These are phyloP conservation scores for Heterotilapia buettikoferi DNA, from an alignment of 2,113 vertebrate genomes.

Conservation along the genomic window DNA sequence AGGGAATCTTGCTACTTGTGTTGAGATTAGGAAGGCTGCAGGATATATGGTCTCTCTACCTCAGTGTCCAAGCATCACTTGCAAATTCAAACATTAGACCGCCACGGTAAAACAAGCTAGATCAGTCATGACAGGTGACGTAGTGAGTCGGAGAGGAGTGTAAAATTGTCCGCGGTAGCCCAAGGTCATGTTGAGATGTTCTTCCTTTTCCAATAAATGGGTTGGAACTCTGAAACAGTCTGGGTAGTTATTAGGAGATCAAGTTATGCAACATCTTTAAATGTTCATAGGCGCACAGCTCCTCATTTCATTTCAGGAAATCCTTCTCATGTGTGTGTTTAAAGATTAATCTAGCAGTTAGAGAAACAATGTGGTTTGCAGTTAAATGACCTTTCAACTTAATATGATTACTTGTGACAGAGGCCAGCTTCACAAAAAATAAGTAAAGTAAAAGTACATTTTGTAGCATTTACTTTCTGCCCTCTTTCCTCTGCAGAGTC, in stretches of 20 bases:
- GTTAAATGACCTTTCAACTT: neutral
- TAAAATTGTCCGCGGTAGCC: neutral
- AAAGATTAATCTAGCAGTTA: neutral
- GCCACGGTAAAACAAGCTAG: neutral
- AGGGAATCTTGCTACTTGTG: constrained; percentile 48
- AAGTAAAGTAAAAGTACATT: neutral
- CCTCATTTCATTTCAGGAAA: neutral
- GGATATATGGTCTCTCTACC: constrained; percentile 17
- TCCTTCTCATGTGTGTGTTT: neutral
- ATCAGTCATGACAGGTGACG: neutral
- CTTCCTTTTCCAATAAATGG: neutral
- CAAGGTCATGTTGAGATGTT: constrained; percentile 16
- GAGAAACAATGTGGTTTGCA: neutral
- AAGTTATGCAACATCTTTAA: neutral
- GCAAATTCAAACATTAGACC: neutral
- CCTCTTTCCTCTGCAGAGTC: neutral
- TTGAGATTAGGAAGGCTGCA: constrained; percentile 20
- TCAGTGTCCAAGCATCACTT: constrained; percentile 1
- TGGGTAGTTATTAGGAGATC: neutral
- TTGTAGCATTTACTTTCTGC: neutral
- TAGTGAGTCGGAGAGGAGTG: neutral
- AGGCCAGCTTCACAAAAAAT: neutral
- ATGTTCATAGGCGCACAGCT: neutral
- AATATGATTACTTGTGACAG: neutral
- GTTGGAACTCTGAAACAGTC: constrained; percentile 10